Conservation (phyloP, 1,140 invertebrate species). For the Copidosoma floridanum region DNA sequence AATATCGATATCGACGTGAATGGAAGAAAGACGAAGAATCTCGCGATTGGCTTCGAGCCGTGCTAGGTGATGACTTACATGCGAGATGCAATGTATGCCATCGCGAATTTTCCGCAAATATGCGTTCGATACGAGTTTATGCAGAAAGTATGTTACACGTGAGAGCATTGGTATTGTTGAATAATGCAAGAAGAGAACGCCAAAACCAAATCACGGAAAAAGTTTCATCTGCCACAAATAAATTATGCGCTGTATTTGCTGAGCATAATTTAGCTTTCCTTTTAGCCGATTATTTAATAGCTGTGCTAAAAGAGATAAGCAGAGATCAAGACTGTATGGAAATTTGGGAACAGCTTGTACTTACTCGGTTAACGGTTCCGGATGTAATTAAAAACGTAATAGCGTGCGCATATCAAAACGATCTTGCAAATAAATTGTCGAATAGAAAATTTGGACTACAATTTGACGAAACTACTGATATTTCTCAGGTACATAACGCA, state of each 20-base stretch:
- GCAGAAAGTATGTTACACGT: neutral
- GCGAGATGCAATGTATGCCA: neutral
- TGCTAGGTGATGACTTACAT: neutral
- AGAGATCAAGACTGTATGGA: neutral
- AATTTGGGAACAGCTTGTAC: neutral
- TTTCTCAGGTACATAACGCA: neutral
- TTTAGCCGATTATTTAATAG: conserved; percentile 2
- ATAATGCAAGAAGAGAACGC: neutral
- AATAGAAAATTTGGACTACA: conserved; percentile 6
- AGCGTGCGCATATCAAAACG: neutral
- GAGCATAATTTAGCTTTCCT: conserved; percentile 8
- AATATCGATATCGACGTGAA: neutral
- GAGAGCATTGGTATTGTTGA: neutral
- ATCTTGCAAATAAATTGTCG: neutral
- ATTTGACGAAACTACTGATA: conserved; percentile 19
- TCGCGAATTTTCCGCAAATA: neutral
- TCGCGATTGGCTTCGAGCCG: neutral
- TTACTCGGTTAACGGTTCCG: neutral
- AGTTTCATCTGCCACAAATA: neutral
- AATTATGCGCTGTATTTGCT: neutral
- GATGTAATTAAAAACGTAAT: neutral
- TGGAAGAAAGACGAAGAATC: neutral
- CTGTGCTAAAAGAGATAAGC: neutral
- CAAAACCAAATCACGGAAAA: neutral
- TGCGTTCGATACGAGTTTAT: neutral